A percentile compares a stretch with the other conserved stretches of the same genome.
Conservation (phyloP, 2,113 vertebrate species). For the Crotalus tigris region DNA sequence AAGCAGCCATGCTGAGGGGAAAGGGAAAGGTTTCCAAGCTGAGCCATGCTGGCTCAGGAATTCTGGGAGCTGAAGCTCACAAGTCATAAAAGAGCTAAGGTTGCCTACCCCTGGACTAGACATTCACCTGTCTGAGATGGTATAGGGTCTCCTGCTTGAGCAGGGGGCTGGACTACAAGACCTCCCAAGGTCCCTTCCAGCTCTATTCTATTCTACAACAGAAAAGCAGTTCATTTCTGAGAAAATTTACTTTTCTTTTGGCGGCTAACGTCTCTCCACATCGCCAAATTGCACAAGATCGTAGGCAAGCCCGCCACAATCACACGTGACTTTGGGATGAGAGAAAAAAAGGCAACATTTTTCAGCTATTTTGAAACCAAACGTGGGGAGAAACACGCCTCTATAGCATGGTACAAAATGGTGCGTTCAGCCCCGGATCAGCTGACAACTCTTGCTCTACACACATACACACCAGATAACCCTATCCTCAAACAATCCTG, state of each 20-base stretch:
- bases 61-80: no score
- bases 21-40: no score
- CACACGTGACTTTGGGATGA: not conserved
- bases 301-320: not conserved
- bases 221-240: not conserved
- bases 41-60: no score
- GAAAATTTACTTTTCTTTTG: not conserved
- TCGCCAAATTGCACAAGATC: not conserved
- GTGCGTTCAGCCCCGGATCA: not conserved
- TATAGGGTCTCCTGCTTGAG: no score
- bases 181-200: no score
- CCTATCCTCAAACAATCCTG: no score
- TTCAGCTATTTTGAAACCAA: not conserved
- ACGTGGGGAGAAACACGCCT: not conserved
- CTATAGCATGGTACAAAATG: not conserved
- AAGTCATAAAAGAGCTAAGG: no score
- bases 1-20: no score
- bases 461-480: not conserved
- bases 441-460: not conserved
- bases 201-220: not conserved
- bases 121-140: no score
- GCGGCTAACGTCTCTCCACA: not conserved
- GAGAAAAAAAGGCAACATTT: not conserved
- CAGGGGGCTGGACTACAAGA: no score
- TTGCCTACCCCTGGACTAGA: no score